Evolutionary conservation across 2,888 invertebrate genomes (phyloP), one percentile per base, ranked within the genome.

Genomic region (Phrixothrix hirtus): DNA sequence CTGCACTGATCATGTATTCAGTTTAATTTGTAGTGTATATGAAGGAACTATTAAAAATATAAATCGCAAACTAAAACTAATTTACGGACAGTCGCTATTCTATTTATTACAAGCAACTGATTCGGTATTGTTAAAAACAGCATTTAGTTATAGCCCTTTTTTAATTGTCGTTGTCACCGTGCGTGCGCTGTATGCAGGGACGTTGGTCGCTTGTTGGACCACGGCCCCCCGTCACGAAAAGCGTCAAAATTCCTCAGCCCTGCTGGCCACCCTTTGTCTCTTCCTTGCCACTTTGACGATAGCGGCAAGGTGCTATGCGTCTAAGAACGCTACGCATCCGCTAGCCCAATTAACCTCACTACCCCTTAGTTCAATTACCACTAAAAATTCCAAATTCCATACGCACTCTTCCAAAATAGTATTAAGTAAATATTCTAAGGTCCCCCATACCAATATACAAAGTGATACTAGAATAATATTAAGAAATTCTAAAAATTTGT

Each of bases 301-400:
- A 80, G 79, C 79, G 77, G 79, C 81, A 77, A 80, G 80, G 80
- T 81, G 81, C 74, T 79, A 80, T 79, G 81, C 81, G 79, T 80
- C 65, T 48, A 56, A 65, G 39, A 62, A 55, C 61, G 62, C 64
- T 58, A 47, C 63, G 60, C 59, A 58, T 58, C 59, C 62, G 49
- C 56, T 66, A 69, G 68, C 61, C 64, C 68, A 67, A 65, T 66
- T 62, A 17, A 52, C 61, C 57, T 42, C 44, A 41, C 45, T 56
- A 48, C 27, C 32, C 57, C 48, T 49, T 50, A 59, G 55, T 48
- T 49, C 58, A 60, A 55, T 55, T 49, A 47, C 45, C 43, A 31
- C 29, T 38, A 54, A 63, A 60, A 55, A 72, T 70, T 70, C 69
- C 69, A 70, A 63, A 58, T 57, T 62, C 65, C 68, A 62, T 47